These are phyloP conservation scores for Thaleichthys pacificus DNA, from an alignment of 2,797 vertebrate species.

Conservation along the genomic window DNA sequence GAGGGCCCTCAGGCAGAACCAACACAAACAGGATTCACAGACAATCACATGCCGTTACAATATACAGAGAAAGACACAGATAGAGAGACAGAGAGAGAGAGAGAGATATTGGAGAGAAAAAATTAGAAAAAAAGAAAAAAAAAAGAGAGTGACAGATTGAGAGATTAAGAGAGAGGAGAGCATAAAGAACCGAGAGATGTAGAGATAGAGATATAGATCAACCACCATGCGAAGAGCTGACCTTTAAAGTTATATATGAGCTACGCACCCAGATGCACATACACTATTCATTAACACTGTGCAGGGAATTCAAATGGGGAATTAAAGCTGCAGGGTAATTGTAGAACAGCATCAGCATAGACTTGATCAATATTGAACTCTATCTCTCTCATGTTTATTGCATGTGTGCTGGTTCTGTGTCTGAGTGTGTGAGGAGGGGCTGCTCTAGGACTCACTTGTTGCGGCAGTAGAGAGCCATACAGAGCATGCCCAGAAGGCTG, in stretches of 20 bases:
- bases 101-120: not conserved
- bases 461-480: constrained; percentile 94
- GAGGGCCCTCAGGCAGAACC: not conserved
- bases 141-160: not conserved
- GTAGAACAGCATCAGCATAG: not conserved
- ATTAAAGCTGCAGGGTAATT: not conserved
- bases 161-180: not conserved
- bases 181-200: not conserved
- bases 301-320: not conserved
- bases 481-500: constrained; percentile 90
- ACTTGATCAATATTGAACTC: not conserved
- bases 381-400: not conserved
- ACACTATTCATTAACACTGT: not conserved
- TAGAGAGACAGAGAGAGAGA: constrained; percentile 3
- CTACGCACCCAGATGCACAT: not conserved
- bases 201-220: not conserved
- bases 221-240: constrained; percentile 29
- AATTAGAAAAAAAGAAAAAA: not conserved
- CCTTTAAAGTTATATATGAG: constrained; percentile 37
- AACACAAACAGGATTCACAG: not conserved
- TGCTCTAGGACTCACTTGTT: constrained; percentile 82
- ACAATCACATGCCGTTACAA: not conserved
- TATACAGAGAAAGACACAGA: not conserved
- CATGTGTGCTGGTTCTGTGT: constrained; percentile 12
- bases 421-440: not conserved